Conservation (phyloP, 2,797 vertebrate genomes). For the Arnoldichthys spilopterus region DNA sequence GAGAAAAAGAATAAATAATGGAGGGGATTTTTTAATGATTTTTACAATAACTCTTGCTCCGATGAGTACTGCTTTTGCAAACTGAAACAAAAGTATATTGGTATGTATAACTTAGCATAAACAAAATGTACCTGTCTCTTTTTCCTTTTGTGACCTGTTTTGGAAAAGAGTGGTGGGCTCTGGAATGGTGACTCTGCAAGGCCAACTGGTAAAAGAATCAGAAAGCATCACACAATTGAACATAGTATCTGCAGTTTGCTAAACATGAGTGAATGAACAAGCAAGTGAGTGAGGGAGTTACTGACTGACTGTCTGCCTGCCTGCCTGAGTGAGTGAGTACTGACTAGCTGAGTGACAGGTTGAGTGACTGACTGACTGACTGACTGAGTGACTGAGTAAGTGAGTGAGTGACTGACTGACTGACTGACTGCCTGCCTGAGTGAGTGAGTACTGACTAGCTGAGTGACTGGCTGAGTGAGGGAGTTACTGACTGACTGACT, state of each 20-base stretch:
- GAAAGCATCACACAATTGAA: not conserved
- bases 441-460: too few species aligned
- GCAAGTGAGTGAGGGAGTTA: too few species aligned
- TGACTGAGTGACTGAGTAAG: too few species aligned
- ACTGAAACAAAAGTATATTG: not conserved
- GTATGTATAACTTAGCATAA: not conserved
- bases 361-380: too few species aligned
- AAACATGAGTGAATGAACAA: not conserved
- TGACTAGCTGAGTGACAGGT: too few species aligned
- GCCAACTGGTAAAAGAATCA: conserved; percentile 61
- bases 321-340: too few species aligned
- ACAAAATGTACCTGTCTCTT: conserved; percentile 79
- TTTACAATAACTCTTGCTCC: not conserved
- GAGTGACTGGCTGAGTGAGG: too few species aligned
- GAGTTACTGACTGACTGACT: too few species aligned
- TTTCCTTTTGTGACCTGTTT: conserved; percentile 70
- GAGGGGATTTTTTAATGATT: conserved; percentile 3
- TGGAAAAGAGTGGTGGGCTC: conserved; percentile 70
- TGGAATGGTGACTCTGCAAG: conserved; percentile 76
- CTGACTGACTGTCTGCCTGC: too few species aligned
- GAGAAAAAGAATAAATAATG: conserved; percentile 30
- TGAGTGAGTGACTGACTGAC: too few species aligned
- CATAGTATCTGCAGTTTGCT: too few species aligned
- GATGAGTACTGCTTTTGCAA: not conserved
- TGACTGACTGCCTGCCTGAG: too few species aligned